These are phyloP conservation scores for Ptychadena robeensis DNA, from an alignment of 2,797 vertebrate species.

Conservation along the genomic window DNA sequence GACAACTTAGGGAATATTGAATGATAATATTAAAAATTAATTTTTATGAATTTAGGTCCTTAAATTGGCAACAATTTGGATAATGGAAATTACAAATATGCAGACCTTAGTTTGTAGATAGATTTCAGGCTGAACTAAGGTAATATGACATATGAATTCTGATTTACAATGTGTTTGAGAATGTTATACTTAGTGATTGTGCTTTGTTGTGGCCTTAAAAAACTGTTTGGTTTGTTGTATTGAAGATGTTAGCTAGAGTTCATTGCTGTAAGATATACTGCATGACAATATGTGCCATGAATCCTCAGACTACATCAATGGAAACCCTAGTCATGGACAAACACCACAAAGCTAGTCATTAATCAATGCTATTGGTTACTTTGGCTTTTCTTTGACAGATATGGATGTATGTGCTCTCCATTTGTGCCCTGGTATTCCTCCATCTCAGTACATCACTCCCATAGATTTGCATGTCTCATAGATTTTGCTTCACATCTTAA, in stretches of 20 bases:
- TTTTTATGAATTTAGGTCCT: too few species aligned
- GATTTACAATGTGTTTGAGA: neutral
- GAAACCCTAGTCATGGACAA: neutral
- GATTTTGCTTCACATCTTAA: constrained; percentile 31
- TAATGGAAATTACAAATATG: too few species aligned
- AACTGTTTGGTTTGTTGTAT: neutral
- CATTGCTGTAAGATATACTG: neutral
- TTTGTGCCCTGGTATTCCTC: constrained; percentile 8
- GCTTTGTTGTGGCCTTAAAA: neutral
- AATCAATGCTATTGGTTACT: constrained; percentile 26
- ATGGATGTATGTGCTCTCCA: constrained; percentile 4
- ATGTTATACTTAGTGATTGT: neutral
- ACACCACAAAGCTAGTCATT: neutral
- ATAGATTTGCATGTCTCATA: constrained; percentile 20
- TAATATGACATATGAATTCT: too few species aligned
- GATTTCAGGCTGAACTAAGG: too few species aligned
- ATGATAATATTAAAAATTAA: too few species aligned
- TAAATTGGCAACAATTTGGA: too few species aligned
- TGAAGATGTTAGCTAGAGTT: neutral
- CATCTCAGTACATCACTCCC: constrained; percentile 20
- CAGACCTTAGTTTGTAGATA: too few species aligned
- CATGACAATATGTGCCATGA: neutral
- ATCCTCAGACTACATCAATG: neutral
- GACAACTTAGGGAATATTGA: too few species aligned
- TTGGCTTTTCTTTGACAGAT: constrained; percentile 21